Evolutionary conservation across 2,113 vertebrate genomes (phyloP).

Genomic region (Pelvicachromis taeniatus): DNA sequence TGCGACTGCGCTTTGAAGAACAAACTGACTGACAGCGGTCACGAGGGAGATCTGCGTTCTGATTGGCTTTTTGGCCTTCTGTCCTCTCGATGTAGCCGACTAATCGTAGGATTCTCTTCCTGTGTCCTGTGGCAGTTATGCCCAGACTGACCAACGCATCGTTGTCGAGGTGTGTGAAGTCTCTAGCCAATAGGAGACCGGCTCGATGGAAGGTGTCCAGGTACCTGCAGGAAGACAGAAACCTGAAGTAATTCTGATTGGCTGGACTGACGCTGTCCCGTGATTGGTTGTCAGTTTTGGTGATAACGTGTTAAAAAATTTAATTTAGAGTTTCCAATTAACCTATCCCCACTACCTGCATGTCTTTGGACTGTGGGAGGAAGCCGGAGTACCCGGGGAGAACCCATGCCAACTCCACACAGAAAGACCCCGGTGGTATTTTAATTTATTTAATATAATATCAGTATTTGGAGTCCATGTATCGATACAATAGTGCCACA

Average conservation of each 20-base stretch:
- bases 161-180: constrained; percentile 76
- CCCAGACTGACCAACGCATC: constrained; percentile 82
- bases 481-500: neutral
- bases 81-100: constrained; percentile 59
- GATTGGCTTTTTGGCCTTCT: constrained; percentile 21
- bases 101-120: constrained; percentile 89
- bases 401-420: neutral
- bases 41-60: constrained; percentile 1
- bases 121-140: constrained; percentile 88
- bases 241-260: neutral
- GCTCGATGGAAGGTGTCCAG: constrained; percentile 78
- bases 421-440: neutral
- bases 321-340: too few relatives aligned
- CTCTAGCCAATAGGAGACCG: constrained; percentile 77
- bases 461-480: neutral
- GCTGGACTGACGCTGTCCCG: neutral
- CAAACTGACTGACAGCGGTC: constrained; percentile 60
- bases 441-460: neutral
- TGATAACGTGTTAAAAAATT: neutral
- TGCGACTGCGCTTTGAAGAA: neutral
- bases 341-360: neutral
- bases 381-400: neutral
- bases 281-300: neutral
- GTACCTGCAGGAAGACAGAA: constrained; percentile 66
- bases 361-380: neutral